Percentiles rank a stretch among this genome's conserved stretches.
Evolutionary conservation across 2,113 vertebrate genomes (phyloP).

Genomic region (Lophius piscatorius): DNA sequence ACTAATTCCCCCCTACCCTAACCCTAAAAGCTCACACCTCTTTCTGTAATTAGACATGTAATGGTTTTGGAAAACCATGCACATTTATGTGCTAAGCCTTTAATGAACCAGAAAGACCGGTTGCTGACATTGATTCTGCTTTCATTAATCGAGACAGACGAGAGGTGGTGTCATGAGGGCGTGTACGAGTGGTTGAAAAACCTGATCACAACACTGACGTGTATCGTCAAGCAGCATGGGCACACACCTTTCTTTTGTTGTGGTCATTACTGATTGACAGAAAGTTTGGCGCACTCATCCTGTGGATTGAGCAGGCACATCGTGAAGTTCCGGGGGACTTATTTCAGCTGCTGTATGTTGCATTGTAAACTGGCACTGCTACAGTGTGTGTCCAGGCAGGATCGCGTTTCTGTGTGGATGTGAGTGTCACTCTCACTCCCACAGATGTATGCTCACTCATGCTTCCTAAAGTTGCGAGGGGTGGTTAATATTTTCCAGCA

Average conservation of each 20-base stretch:
- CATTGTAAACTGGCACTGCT: neutral
- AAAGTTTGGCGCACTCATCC: neutral
- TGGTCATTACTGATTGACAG: conserved; percentile 13
- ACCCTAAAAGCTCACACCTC: neutral
- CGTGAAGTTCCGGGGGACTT: neutral
- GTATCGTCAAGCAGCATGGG: neutral
- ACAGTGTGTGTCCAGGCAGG: neutral
- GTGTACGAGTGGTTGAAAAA: conserved; percentile 9
- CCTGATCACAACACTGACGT: neutral
- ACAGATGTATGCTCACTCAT: conserved; percentile 21
- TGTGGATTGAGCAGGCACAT: neutral
- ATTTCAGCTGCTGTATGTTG: conserved; percentile 17
- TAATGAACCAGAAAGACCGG: conserved; percentile 1
- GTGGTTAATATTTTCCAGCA: conserved; percentile 30
- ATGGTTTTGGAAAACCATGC: neutral
- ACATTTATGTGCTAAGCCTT: neutral
- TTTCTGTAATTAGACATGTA: neutral
- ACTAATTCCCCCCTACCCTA: too few relatives aligned
- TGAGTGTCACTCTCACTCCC: conserved; percentile 12
- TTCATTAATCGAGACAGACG: too few relatives aligned
- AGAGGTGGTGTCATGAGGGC: too few relatives aligned
- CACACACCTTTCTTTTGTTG: neutral
- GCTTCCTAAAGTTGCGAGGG: conserved; percentile 1
- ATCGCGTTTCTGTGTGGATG: conserved; percentile 21
- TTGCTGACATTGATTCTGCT: conserved; percentile 13